These are phyloP conservation scores for Cremastobaeus sp. DNA, from an alignment of 2,888 invertebrate species.

Conservation along the genomic window DNA sequence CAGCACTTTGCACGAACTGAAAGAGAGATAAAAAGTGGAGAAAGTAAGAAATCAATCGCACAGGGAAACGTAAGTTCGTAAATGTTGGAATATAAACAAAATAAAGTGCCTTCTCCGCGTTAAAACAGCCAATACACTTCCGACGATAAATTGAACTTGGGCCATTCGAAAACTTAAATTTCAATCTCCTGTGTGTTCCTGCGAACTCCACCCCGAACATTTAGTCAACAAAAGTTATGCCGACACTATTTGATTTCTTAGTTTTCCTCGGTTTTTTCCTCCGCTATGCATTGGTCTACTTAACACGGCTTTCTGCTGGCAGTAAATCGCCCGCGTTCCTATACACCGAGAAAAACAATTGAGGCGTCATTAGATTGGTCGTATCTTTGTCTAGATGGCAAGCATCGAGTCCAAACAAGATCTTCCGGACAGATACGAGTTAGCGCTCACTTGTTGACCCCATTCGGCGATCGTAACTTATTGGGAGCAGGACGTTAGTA, in stretches of 20 bases:
- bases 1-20: too few relatives aligned
- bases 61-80: too few relatives aligned
- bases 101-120: too few relatives aligned
- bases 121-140: background rate
- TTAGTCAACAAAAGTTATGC: conserved; percentile 21
- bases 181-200: background rate
- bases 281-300: conserved; percentile 18
- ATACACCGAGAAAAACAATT: conserved; percentile 48
- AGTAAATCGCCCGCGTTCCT: conserved; percentile 37
- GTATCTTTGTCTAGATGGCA: conserved; percentile 66
- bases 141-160: conserved; percentile 2
- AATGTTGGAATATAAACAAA: too few relatives aligned
- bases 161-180: conserved; percentile 11
- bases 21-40: too few relatives aligned
- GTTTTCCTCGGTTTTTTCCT: background rate
- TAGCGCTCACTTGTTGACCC: conserved; percentile 74
- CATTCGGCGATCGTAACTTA: conserved; percentile 66
- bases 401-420: conserved; percentile 63
- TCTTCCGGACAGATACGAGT: conserved; percentile 71
- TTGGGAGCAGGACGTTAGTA: conserved; percentile 37
- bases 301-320: conserved; percentile 14
- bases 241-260: conserved; percentile 12
- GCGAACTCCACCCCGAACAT: conserved; percentile 5
- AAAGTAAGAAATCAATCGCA: too few relatives aligned
- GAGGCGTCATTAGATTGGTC: conserved; percentile 66